Evolutionary conservation across 2,888 invertebrate species (phyloP).

Genomic region (Ypsolopha sequella): DNA sequence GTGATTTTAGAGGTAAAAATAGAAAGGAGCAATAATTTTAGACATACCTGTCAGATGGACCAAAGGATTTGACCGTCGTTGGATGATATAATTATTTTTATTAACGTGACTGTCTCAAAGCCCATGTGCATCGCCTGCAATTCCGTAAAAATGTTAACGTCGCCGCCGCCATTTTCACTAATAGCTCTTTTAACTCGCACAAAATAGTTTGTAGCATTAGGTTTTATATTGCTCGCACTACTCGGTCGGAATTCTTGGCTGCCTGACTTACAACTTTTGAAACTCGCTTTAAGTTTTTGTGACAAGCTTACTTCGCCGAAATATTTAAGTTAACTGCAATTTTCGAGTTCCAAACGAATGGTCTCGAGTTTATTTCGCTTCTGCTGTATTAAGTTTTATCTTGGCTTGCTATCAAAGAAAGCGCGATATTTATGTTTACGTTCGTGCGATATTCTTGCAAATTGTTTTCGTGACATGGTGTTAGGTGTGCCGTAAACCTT

Average conservation of each 20-base stretch:
- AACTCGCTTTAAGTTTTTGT: slow-evolving; percentile 42
- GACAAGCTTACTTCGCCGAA: slow-evolving; percentile 44
- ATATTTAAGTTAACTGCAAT: slow-evolving; percentile 40
- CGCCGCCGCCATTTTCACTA: slow-evolving; percentile 8
- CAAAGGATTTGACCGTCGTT: too few species aligned
- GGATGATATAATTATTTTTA: too few species aligned
- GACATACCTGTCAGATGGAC: too few species aligned
- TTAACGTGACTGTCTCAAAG: too few species aligned
- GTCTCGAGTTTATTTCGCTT: not conserved
- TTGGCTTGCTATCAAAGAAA: not conserved
- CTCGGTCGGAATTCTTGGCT: slow-evolving; percentile 14
- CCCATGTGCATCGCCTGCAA: slow-evolving; percentile 3
- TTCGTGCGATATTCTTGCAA: too few species aligned
- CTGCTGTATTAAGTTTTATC: not conserved
- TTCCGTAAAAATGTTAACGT: slow-evolving; percentile 9
- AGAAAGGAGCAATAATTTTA: too few species aligned
- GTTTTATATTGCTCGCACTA: slow-evolving; percentile 16
- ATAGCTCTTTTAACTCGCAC: slow-evolving; percentile 12
- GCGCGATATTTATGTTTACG: not conserved
- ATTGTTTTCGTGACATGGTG: not conserved
- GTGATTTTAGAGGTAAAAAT: too few species aligned
- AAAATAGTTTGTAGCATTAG: slow-evolving; percentile 30
- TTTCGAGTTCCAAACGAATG: slow-evolving; percentile 17
- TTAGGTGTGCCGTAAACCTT: not conserved
- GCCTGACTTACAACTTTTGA: slow-evolving; percentile 15